These are phyloP conservation scores for Henicopernis longicauda DNA, from an alignment of 2,113 vertebrate species.

Conservation along the genomic window DNA sequence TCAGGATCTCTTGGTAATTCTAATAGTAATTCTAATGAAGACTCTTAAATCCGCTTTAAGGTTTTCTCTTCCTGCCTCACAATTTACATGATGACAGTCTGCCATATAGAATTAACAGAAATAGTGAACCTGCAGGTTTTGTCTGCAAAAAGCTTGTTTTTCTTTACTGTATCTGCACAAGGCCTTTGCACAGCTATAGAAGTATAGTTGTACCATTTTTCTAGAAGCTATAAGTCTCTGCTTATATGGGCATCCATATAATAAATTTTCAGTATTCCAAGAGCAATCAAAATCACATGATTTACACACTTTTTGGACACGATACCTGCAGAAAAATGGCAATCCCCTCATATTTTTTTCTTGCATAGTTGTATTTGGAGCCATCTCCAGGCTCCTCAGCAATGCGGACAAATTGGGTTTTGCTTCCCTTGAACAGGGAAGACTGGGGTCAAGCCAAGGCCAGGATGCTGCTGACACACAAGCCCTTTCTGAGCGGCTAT, in stretches of 20 bases:
- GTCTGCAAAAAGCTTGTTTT: neutral
- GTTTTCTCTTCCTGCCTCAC: neutral
- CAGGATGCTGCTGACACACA: neutral
- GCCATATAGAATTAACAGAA: neutral
- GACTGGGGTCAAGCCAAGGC: neutral
- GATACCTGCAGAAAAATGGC: neutral
- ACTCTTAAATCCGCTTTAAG: neutral
- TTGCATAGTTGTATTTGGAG: neutral
- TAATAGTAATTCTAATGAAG: neutral
- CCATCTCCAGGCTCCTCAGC: neutral
- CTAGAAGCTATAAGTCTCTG: neutral
- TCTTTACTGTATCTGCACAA: neutral
- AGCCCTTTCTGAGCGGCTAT: accelerated
- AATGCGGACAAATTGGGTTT: neutral
- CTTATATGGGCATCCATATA: neutral
- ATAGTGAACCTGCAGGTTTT: neutral
- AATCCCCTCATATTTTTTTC: neutral
- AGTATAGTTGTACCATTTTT: neutral
- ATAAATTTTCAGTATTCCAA: neutral
- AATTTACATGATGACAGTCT: neutral
- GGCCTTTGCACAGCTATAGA: neutral
- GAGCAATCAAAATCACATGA: neutral
- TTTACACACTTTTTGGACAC: neutral
- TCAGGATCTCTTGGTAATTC: neutral
- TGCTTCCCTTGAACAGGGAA: neutral